phyloP scores from a whole-genome alignment of 2,888 invertebrate genomes.

The Lasioglossum lativentre region DNA sequence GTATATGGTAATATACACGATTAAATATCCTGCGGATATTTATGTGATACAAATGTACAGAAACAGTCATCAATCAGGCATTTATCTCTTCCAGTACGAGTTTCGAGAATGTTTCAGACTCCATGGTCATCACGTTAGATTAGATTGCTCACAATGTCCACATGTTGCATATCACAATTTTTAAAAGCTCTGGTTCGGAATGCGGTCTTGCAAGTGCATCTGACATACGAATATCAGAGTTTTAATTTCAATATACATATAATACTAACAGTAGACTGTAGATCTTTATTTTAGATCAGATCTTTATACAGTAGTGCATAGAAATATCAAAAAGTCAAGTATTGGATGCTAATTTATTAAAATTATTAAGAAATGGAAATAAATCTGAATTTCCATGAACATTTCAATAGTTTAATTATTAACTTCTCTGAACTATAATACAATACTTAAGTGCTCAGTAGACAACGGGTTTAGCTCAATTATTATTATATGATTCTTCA shows the following conservation, averaged over 20 bases:
- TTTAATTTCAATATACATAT: not conserved
- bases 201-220: not conserved
- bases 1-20: not conserved
- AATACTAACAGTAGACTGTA: too few species aligned
- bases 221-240: not conserved
- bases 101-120: slow-evolving; percentile 7
- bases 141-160: not conserved
- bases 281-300: too few species aligned
- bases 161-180: not conserved
- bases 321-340: not conserved
- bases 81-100: slow-evolving; percentile 1
- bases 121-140: slow-evolving; percentile 1
- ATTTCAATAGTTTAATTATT: not conserved
- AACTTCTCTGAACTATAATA: not conserved
- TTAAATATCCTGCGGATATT: slow-evolving; percentile 6
- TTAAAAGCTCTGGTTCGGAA: not conserved
- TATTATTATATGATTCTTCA: not conserved
- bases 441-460: not conserved
- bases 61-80: slow-evolving; percentile 4
- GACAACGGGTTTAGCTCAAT: not conserved
- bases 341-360: not conserved
- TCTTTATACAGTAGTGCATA: not conserved
- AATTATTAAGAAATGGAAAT: not conserved
- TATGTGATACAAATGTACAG: not conserved
- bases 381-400: not conserved